Conservation (phyloP, 2,797 vertebrate species). For the Silurus aristotelis region DNA sequence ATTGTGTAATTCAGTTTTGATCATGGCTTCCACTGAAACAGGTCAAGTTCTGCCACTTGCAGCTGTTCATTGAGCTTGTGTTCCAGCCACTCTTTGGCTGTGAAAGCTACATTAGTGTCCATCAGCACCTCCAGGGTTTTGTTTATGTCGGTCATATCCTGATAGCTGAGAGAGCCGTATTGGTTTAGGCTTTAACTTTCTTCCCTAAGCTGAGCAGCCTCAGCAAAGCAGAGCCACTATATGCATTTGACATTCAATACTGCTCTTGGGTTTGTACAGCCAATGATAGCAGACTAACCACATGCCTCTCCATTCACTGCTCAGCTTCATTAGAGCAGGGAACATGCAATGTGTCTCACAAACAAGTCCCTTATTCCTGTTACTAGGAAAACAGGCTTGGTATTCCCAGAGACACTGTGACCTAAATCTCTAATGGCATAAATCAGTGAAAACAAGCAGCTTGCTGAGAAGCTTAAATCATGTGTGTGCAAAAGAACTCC, state of each 20-base stretch:
- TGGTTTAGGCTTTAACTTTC: conserved; percentile 35
- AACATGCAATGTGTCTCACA: conserved; percentile 14
- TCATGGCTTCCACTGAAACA: not conserved
- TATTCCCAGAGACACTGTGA: conserved; percentile 42
- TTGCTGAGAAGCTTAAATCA: conserved; percentile 48
- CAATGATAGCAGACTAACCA: conserved; percentile 57
- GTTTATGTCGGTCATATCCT: conserved; percentile 58
- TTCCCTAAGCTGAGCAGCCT: conserved; percentile 41
- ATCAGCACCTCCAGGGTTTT: conserved; percentile 59
- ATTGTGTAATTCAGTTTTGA: not conserved
- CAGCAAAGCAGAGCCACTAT: conserved; percentile 28
- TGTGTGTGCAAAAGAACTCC: not conserved
- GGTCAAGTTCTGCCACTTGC: conserved; percentile 38
- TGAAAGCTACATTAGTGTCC: conserved; percentile 64
- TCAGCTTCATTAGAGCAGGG: conserved; percentile 1
- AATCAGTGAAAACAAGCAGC: conserved; percentile 50
- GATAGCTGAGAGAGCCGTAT: conserved; percentile 21
- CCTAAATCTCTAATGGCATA: conserved; percentile 52
- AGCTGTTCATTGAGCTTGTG: conserved; percentile 64
- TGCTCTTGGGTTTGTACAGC: conserved; percentile 27
- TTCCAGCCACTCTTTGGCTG: conserved; percentile 57
- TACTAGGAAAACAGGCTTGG: conserved; percentile 31
- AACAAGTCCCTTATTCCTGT: conserved; percentile 33
- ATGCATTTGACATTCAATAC: conserved; percentile 45
- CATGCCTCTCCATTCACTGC: conserved; percentile 47